phyloP scores from a whole-genome alignment of 2,113 vertebrate species.

The Calcarius ornatus region DNA sequence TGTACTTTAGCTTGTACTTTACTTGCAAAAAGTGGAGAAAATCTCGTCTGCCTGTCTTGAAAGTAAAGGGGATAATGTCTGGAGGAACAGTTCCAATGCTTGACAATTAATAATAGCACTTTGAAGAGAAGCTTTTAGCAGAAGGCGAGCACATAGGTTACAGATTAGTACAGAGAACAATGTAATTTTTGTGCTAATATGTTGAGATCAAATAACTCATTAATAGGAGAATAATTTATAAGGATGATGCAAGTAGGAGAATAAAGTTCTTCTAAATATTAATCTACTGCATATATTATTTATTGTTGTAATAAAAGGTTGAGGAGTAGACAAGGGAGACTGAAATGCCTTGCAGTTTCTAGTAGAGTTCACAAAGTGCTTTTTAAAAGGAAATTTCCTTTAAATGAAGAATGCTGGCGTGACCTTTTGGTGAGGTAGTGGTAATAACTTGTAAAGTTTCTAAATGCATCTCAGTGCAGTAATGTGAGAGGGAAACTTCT shows the following conservation, averaged over 20 bases:
- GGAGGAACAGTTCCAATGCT: background rate
- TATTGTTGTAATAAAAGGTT: background rate
- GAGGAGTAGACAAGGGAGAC: background rate
- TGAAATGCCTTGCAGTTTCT: background rate
- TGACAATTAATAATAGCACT: background rate
- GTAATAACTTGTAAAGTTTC: background rate
- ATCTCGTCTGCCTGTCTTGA: background rate
- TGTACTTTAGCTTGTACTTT: background rate
- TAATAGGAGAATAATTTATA: background rate
- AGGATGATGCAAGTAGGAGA: background rate
- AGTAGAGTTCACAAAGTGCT: background rate
- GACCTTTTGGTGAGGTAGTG: background rate
- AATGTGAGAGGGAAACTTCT: background rate
- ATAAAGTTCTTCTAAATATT: background rate
- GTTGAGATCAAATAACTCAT: background rate
- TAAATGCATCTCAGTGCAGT: background rate
- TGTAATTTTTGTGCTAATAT: background rate
- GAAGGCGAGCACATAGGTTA: background rate
- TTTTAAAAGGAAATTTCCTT: background rate
- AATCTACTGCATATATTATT: background rate
- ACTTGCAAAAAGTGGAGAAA: background rate
- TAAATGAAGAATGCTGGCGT: background rate
- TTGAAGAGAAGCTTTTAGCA: constrained; percentile 10
- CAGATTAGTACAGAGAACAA: background rate
- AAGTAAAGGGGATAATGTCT: background rate